Evolutionary conservation across 2,113 vertebrate genomes (phyloP).

Genomic region (Numenius arquata): DNA sequence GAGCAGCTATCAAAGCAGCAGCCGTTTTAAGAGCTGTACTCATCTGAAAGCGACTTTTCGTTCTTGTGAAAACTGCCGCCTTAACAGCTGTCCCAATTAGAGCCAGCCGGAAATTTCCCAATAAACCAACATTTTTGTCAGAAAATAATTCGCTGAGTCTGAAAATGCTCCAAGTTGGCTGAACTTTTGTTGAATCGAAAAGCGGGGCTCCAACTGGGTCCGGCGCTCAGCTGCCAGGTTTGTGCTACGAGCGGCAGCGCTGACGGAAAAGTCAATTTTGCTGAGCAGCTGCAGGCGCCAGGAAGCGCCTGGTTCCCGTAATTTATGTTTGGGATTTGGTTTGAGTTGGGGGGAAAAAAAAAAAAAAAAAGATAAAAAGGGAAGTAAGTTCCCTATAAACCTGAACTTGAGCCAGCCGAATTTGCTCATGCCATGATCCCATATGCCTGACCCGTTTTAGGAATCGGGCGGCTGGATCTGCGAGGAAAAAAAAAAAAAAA

Average conservation of each 20-base stretch:
- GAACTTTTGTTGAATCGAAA: slow-evolving; percentile 30
- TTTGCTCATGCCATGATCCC: slow-evolving; percentile 16
- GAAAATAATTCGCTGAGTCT: slow-evolving; percentile 53
- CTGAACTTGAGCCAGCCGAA: background rate
- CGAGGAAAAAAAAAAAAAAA: rapidly evolving
- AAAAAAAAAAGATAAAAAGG: background rate
- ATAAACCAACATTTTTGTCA: slow-evolving; percentile 21
- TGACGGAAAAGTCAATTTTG: slow-evolving; percentile 11
- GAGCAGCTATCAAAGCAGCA: slow-evolving; percentile 57
- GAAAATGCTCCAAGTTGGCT: slow-evolving; percentile 33
- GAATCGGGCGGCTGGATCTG: background rate
- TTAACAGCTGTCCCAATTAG: slow-evolving; percentile 60
- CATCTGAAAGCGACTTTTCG: slow-evolving; percentile 9
- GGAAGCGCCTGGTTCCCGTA: background rate
- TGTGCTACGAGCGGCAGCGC: background rate
- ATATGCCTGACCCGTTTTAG: slow-evolving; percentile 44
- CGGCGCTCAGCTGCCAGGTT: slow-evolving; percentile 29
- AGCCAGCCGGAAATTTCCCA: slow-evolving; percentile 54
- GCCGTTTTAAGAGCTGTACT: slow-evolving; percentile 39
- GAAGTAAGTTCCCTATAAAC: background rate
- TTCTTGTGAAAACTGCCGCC: slow-evolving; percentile 25
- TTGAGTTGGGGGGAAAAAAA: background rate
- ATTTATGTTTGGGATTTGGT: slow-evolving; percentile 7
- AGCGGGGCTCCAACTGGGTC: slow-evolving; percentile 1
- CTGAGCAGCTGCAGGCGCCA: slow-evolving; percentile 51